Percentiles rank a stretch among this genome's conserved stretches.
Conservation (phyloP, 2,113 vertebrate genomes). For the Cyphomyrus discorhynchus region DNA sequence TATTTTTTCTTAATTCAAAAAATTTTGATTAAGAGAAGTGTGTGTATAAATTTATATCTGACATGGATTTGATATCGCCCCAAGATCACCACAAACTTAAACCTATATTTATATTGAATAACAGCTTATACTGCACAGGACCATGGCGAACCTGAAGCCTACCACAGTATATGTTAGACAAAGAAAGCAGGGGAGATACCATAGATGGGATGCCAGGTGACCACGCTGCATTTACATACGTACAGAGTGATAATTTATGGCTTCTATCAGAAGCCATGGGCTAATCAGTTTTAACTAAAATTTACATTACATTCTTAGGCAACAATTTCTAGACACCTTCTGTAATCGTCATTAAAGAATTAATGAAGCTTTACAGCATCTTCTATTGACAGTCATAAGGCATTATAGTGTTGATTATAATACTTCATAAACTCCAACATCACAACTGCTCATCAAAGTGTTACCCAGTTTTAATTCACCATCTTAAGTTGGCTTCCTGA, state of each 20-base stretch:
- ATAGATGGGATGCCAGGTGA: not conserved
- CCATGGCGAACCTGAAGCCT: not conserved
- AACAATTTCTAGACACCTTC: not conserved
- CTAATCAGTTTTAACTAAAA: not conserved
- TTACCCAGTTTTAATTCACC: not conserved
- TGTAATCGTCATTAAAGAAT: not conserved
- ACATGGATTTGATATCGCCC: not conserved
- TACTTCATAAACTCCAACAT: not conserved
- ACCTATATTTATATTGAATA: not conserved
- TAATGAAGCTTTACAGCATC: not conserved
- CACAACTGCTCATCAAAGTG: not conserved
- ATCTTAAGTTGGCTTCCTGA: not conserved
- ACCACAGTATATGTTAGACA: not conserved
- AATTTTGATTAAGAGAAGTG: not conserved
- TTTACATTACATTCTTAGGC: not conserved
- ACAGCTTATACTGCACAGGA: not conserved
- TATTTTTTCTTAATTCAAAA: not conserved
- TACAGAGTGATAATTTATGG: not conserved
- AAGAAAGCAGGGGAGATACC: not conserved
- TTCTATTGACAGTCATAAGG: not conserved
- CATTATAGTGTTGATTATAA: not conserved
- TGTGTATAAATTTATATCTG: not conserved
- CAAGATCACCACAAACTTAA: not conserved
- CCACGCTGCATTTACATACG: not conserved
- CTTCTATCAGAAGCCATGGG: not conserved